Conservation (phyloP, 37 sponge, comb jelly and placozoan genomes). For the Chondrilla cf. caribensis region DNA sequence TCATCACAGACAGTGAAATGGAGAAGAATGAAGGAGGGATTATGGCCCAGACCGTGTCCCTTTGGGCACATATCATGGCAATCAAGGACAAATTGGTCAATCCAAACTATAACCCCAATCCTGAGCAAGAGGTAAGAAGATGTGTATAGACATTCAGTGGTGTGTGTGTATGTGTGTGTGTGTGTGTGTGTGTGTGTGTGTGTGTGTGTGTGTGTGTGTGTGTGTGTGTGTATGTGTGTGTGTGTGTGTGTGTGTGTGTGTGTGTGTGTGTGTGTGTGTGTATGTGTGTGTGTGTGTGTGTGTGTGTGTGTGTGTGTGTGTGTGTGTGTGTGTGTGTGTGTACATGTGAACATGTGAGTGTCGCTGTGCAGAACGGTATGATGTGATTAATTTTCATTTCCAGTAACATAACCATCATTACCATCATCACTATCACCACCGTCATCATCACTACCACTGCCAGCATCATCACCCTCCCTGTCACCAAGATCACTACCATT, state of each 20-base stretch:
- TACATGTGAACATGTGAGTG: conserved; percentile 23
- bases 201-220: conserved; percentile 35
- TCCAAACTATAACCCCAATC: conserved; percentile 28
- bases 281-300: conserved; percentile 35
- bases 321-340: conserved; percentile 37
- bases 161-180: conserved; percentile 28
- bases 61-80: conserved; percentile 72
- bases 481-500: too few relatives aligned
- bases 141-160: too few relatives aligned
- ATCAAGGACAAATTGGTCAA: conserved; percentile 46
- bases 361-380: neutral
- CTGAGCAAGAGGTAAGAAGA: conserved; percentile 30
- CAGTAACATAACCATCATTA: neutral
- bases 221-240: conserved; percentile 33
- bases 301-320: conserved; percentile 29
- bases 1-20: conserved; percentile 69
- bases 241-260: conserved; percentile 29
- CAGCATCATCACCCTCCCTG: too few relatives aligned
- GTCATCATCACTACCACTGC: too few relatives aligned
- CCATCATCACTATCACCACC: too few relatives aligned
- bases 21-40: conserved; percentile 56
- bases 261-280: conserved; percentile 34
- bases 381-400: too few relatives aligned
- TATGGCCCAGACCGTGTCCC: conserved; percentile 48
- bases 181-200: conserved; percentile 34